Evolutionary conservation across 2,797 vertebrate genomes (phyloP), one percentile per base, ranked within the genome.

Genomic region (Spinus olivaceus): DNA sequence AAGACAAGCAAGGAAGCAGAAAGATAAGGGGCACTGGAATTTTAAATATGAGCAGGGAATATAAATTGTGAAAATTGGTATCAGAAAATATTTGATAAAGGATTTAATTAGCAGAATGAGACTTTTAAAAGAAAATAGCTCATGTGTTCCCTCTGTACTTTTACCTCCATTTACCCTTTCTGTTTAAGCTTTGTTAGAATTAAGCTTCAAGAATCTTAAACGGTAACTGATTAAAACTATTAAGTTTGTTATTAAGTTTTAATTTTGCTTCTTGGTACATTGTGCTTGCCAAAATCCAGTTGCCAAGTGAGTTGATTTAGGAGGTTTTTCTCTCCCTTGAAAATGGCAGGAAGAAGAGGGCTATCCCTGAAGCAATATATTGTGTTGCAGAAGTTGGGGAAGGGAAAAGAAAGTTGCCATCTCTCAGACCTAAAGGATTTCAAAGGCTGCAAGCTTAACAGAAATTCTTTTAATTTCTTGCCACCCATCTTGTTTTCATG

Each of bases 381-480:
- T 69, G 9, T 69, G 8, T 92, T 95, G 98, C 86, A 96, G 97
- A 97, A 98, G 95, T 86, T 97, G 96, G 94, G 88, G 74, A 96
- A 95, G 95, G 91, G 96, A 76, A 93, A 81, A 92, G 96, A 97
- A 94, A 95, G 97, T 96, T 98, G 95, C 92, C 95, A 93, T 95
- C 91, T 95, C 95, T 92, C 90, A 96, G 96, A 95, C 94, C 91
- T 90, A 92, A 97, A 94, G 93, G 95, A 96, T 98, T 98, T 98
- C 97, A 98, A 98, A 98, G 97, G 78, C 97, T 98, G 93, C 71
- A 95, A 97, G 97, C 97, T 96, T 97, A 98, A 98, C 98, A 98
- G 98, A 97, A 97, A 97, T 97, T 94, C 96, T 96, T 97, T 98
- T 97, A 98, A 98, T 98, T 97, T 94, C 32, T 86, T 94, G 94